Evolutionary conservation across 2,113 vertebrate species (phyloP).

Genomic region (Oncorhynchus gorbuscha): DNA sequence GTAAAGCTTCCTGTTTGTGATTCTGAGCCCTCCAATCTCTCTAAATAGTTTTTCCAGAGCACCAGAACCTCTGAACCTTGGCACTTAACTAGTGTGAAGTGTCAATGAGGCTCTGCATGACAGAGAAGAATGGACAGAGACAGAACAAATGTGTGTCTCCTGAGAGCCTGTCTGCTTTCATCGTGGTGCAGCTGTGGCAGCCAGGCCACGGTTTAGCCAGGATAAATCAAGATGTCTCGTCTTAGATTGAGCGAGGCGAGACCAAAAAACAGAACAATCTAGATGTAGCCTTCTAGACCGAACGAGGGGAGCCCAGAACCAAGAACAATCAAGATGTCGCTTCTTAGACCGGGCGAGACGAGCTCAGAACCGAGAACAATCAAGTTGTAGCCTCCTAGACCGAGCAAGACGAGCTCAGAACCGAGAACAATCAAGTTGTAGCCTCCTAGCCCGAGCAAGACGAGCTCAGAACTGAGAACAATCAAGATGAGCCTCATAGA

Average conservation of each 20-base stretch:
- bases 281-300: no score
- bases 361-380: no score
- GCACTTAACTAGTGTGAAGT: neutral
- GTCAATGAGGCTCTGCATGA: neutral
- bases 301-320: conserved; percentile 2
- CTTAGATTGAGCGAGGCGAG: neutral
- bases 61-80: neutral
- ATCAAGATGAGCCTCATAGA: conserved; percentile 2
- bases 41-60: neutral
- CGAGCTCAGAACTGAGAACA: neutral
- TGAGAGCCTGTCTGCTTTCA: conserved; percentile 24
- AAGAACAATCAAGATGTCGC: conserved; percentile 39
- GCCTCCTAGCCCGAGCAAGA: no score
- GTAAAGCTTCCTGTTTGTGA: no score
- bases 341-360: no score
- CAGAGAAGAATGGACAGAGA: neutral
- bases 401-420: no score
- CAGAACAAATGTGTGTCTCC: conserved; percentile 13
- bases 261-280: neutral
- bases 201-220: neutral
- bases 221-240: conserved; percentile 8
- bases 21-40: no score
- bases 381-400: no score
- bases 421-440: neutral
- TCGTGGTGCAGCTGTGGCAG: conserved; percentile 18